phyloP scores from a whole-genome alignment of 2,797 vertebrate species.

The Leptoclinus maculatus region DNA sequence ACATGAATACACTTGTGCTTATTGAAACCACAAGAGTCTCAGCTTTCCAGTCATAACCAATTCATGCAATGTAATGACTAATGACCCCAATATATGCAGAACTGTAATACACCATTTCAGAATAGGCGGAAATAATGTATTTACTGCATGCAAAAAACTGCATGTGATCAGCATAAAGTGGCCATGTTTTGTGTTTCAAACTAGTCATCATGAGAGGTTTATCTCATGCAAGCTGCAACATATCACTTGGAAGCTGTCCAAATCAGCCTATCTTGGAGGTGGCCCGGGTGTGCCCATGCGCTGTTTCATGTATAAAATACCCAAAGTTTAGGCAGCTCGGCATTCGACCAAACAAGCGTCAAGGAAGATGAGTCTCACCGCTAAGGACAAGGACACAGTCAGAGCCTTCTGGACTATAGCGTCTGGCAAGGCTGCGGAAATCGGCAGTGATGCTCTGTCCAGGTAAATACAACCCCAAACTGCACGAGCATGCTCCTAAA shows the following conservation, averaged over 20 bases:
- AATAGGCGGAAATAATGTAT: neutral
- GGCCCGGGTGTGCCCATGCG: constrained; percentile 30
- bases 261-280: constrained; percentile 26
- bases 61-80: neutral
- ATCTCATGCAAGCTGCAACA: constrained; percentile 31
- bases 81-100: neutral
- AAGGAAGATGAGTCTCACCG: constrained; percentile 1
- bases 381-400: constrained; percentile 80
- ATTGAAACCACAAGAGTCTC: neutral
- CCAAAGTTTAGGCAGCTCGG: neutral
- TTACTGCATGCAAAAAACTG: neutral
- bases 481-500: constrained; percentile 3
- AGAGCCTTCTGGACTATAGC: constrained; percentile 69
- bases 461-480: constrained; percentile 73
- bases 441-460: constrained; percentile 80
- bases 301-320: constrained; percentile 46
- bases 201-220: neutral
- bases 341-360: neutral
- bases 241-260: constrained; percentile 35
- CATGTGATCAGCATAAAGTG: neutral
- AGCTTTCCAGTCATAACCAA: neutral
- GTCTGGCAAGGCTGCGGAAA: neutral
- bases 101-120: neutral
- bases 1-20: neutral
- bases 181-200: neutral